Percentiles rank a stretch among this genome's conserved stretches.
These are phyloP conservation scores for Phallusia fumigata DNA, from an alignment of 23 tunicate species.

Conservation along the genomic window DNA sequence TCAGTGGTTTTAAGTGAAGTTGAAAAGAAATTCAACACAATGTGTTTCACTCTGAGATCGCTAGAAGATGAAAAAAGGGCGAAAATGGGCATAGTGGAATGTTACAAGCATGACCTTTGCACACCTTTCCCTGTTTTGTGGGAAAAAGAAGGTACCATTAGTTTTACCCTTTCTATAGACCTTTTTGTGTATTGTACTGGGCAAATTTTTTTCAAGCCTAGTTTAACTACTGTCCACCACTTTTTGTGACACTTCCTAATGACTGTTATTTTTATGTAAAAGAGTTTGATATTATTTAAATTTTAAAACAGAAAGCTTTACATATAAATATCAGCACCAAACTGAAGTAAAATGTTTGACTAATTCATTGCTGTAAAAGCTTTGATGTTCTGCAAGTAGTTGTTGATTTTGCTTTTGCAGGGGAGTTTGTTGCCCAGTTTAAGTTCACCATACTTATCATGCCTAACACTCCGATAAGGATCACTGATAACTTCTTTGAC, in stretches of 20 bases:
- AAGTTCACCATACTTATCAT: constrained; percentile 85
- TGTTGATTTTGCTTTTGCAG: constrained; percentile 9
- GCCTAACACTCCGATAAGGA: constrained; percentile 76
- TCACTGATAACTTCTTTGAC: constrained; percentile 70
- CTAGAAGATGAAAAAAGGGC: constrained; percentile 97
- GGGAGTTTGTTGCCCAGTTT: constrained; percentile 94
- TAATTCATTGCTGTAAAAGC: too few relatives aligned
- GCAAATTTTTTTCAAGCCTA: too few relatives aligned
- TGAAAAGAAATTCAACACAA: constrained; percentile 89
- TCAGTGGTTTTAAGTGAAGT: constrained; percentile 95
- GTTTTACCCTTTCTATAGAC: too few relatives aligned
- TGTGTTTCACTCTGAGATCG: constrained; percentile 95
- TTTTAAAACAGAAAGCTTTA: too few relatives aligned
- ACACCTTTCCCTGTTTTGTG: constrained; percentile 96
- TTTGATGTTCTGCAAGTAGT: background rate
- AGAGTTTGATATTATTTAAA: too few relatives aligned
- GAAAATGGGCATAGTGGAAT: constrained; percentile 97
- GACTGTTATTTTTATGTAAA: too few relatives aligned
- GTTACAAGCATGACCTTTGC: constrained; percentile 94
- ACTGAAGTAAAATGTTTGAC: too few relatives aligned
- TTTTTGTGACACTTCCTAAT: too few relatives aligned
- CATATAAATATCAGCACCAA: too few relatives aligned
- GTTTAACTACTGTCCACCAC: too few relatives aligned
- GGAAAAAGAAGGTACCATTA: constrained; percentile 72
- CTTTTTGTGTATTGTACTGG: too few relatives aligned